phyloP scores from a whole-genome alignment of 2,888 invertebrate genomes.

The Carpatolechia fugitivella region DNA sequence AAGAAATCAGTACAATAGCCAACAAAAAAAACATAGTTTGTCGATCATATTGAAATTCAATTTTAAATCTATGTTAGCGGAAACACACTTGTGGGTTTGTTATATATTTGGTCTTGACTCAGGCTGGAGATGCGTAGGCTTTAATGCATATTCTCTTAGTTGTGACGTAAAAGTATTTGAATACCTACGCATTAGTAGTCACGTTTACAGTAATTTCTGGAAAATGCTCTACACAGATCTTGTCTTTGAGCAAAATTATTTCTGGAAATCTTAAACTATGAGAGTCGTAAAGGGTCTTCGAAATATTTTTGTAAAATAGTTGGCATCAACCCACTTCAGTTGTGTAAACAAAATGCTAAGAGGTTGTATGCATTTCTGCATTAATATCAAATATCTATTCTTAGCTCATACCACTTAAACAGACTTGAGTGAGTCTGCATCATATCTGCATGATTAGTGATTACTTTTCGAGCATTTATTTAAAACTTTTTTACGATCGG shows the following conservation, averaged over 20 bases:
- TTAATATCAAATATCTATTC: too few species aligned
- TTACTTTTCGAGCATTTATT: too few species aligned
- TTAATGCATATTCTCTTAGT: background rate
- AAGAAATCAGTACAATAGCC: too few species aligned
- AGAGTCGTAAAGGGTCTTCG: background rate
- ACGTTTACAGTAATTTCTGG: background rate
- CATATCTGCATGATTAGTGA: too few species aligned
- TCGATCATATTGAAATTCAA: too few species aligned
- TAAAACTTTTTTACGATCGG: too few species aligned
- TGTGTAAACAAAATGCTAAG: background rate
- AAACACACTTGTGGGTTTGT: background rate
- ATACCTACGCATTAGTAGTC: background rate
- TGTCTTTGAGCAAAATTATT: too few species aligned
- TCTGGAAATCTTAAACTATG: background rate
- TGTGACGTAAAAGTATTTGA: background rate
- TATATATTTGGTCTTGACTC: background rate
- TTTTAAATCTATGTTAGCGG: too few species aligned
- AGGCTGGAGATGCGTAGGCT: background rate
- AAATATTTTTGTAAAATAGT: background rate
- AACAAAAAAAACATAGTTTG: background rate
- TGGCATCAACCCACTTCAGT: background rate
- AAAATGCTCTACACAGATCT: too few species aligned
- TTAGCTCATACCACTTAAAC: too few species aligned
- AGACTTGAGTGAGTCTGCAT: too few species aligned
- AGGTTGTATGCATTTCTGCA: too few species aligned